These are phyloP conservation scores for Crepidodera aurea DNA, from an alignment of 2,888 invertebrate genomes.

Conservation along the genomic window DNA sequence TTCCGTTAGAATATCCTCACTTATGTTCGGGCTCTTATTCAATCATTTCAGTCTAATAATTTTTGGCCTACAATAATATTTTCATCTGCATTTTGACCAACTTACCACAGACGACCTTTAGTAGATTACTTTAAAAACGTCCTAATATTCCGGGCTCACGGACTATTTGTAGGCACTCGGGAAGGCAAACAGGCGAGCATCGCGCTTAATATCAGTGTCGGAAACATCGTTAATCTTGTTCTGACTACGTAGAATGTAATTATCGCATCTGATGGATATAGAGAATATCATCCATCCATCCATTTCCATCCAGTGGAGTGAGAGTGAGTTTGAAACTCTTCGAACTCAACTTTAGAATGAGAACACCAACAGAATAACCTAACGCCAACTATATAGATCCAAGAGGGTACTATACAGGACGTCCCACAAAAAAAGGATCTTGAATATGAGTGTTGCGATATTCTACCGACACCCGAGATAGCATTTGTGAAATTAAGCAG, in stretches of 20 bases:
- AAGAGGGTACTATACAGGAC: background rate
- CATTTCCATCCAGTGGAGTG: background rate
- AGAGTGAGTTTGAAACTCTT: background rate
- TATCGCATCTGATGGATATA: slow-evolving; percentile 50
- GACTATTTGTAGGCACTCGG: background rate
- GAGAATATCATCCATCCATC: slow-evolving; percentile 29
- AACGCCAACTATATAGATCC: background rate
- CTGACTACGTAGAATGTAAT: slow-evolving; percentile 62
- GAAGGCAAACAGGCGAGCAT: background rate
- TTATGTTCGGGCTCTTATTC: too few species aligned
- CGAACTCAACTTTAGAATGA: background rate
- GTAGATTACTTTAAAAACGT: too few species aligned
- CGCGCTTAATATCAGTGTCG: slow-evolving; percentile 61
- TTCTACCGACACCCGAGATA: too few species aligned
- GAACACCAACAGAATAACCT: background rate
- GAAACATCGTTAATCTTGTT: slow-evolving; percentile 62
- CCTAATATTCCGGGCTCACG: too few species aligned
- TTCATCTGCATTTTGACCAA: too few species aligned
- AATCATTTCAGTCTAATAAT: too few species aligned
- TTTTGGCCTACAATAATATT: too few species aligned
- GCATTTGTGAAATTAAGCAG: too few species aligned
- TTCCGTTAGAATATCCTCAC: too few species aligned
- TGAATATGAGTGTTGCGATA: too few species aligned
- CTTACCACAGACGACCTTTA: too few species aligned
- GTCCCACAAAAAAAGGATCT: background rate